Conservation (phyloP, 2,888 invertebrate genomes). For the Bruchidius siliquastri region DNA sequence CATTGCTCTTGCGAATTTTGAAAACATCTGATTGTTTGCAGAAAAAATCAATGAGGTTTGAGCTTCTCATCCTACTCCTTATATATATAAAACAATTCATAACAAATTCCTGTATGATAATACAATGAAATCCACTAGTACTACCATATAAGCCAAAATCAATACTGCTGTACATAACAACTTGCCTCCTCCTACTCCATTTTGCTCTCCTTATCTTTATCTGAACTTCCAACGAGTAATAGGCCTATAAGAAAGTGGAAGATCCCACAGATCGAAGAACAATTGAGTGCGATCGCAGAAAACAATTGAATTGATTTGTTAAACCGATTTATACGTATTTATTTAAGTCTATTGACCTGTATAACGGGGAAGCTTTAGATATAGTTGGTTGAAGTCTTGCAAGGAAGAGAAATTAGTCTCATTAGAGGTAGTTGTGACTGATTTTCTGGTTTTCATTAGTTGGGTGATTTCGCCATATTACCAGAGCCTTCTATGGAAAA, state of each 20-base stretch:
- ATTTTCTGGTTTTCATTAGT: no score
- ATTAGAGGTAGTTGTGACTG: no score
- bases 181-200: neutral
- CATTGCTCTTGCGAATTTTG: no score
- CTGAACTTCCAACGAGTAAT: neutral
- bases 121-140: neutral
- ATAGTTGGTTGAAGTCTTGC: no score
- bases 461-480: no score
- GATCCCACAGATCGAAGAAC: neutral
- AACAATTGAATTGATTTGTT: neutral
- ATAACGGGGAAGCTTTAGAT: neutral
- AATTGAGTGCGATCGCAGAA: neutral
- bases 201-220: neutral
- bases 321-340: neutral
- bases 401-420: no score
- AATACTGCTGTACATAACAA: neutral
- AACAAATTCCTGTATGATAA: no score
- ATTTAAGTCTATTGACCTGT: neutral
- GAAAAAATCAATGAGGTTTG: no score
- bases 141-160: neutral
- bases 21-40: no score
- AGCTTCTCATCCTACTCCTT: no score
- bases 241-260: neutral
- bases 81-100: neutral
- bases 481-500: no score